A percentile compares a stretch with the other conserved stretches of the same genome.
phyloP scores from a whole-genome alignment of 2,113 vertebrate genomes.

The Xyrauchen texanus region DNA sequence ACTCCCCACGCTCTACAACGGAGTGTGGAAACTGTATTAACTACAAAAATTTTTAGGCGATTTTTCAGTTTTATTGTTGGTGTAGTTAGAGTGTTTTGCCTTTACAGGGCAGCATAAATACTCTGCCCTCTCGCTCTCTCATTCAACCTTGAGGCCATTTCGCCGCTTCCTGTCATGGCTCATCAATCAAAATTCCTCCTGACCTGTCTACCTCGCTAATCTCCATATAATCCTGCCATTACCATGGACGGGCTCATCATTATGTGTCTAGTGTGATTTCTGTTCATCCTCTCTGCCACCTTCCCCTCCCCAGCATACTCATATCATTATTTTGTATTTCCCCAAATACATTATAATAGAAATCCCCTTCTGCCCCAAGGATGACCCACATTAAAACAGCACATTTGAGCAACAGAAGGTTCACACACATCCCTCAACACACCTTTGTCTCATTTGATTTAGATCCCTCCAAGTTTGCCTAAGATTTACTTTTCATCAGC shows the following conservation, averaged over 20 bases:
- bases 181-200: slow-evolving; percentile 51
- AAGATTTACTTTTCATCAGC: slow-evolving; percentile 60
- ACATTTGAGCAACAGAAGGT: slow-evolving; percentile 29
- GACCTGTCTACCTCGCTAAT: slow-evolving; percentile 60
- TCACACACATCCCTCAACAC: slow-evolving; percentile 27
- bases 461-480: slow-evolving; percentile 29
- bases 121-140: background rate
- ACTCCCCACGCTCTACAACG: too few species aligned
- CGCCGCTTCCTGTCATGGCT: background rate
- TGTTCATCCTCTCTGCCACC: slow-evolving; percentile 3
- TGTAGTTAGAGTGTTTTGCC: too few species aligned
- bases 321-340: slow-evolving; percentile 22
- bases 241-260: slow-evolving; percentile 32
- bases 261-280: slow-evolving; percentile 33
- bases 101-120: too few species aligned
- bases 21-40: too few species aligned
- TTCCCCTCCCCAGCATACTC: slow-evolving; percentile 16
- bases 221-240: slow-evolving; percentile 65
- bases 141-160: slow-evolving; percentile 27
- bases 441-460: slow-evolving; percentile 59
- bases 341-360: slow-evolving; percentile 38
- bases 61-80: too few species aligned
- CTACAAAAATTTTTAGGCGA: too few species aligned
- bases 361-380: slow-evolving; percentile 30
- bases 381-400: slow-evolving; percentile 40